Evolutionary conservation across 2,113 vertebrate species (phyloP).

Genomic region (Suricata suricatta): DNA sequence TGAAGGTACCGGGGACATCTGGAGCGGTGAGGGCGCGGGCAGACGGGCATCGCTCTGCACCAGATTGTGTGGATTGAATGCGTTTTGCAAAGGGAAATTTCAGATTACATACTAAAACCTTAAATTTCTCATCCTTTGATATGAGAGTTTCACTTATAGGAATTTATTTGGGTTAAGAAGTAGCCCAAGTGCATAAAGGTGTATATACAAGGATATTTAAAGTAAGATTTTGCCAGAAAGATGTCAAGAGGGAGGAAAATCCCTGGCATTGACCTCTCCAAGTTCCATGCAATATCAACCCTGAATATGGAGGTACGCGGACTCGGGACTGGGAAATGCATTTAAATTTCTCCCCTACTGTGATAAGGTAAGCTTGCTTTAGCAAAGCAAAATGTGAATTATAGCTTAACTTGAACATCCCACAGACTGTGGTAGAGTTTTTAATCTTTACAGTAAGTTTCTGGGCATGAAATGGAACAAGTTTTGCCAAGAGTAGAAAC

Average conservation of each 20-base stretch:
- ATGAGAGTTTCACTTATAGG: neutral
- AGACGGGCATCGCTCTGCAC: neutral
- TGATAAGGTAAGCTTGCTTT: neutral
- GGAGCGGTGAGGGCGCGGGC: fast-evolving
- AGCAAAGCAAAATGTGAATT: neutral
- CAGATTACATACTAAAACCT: neutral
- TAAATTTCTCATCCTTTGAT: neutral
- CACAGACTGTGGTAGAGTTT: neutral
- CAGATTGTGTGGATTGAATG: too few species aligned
- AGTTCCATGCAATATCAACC: neutral
- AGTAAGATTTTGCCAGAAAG: neutral
- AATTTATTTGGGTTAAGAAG: neutral
- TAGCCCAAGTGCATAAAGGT: neutral
- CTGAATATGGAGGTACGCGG: neutral
- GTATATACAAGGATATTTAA: neutral
- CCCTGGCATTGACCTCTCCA: neutral
- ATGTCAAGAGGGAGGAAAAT: neutral
- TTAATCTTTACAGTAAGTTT: neutral
- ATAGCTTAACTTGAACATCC: neutral
- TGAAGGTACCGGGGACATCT: neutral
- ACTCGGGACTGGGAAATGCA: neutral
- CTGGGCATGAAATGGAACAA: neutral
- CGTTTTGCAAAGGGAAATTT: neutral
- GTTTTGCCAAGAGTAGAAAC: slow-evolving; percentile 9
- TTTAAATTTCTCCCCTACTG: neutral